A percentile compares a stretch with the other conserved stretches of the same genome.
Evolutionary conservation across 2,888 invertebrate genomes (phyloP).

Genomic region (Zootermopsis nevadensis): DNA sequence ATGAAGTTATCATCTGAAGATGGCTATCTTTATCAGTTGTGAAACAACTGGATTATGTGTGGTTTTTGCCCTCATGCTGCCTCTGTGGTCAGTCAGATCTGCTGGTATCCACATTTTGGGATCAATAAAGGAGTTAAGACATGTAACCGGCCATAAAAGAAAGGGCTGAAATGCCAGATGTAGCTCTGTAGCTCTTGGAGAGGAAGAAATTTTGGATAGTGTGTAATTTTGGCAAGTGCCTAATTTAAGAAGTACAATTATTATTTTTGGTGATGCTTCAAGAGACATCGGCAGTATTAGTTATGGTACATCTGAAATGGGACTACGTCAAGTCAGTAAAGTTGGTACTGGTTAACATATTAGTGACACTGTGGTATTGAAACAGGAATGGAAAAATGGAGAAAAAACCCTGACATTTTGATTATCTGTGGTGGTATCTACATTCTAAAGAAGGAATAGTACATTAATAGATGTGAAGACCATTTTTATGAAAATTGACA

Average conservation of each 20-base stretch:
- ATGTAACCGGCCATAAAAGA: not conserved
- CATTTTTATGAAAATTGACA: not conserved
- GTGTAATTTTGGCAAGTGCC: constrained; percentile 34
- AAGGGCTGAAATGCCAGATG: not conserved
- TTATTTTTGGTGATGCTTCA: constrained; percentile 5
- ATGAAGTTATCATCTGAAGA: not conserved
- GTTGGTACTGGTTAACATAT: not conserved
- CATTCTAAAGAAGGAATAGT: not conserved
- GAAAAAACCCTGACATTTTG: not conserved
- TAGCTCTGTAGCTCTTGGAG: constrained; percentile 9
- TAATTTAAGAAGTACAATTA: constrained; percentile 30
- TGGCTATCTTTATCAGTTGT: constrained; percentile 1
- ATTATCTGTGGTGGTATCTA: not conserved
- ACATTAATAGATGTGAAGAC: not conserved
- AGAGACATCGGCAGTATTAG: not conserved
- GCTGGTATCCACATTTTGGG: constrained; percentile 15
- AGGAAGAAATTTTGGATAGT: not conserved
- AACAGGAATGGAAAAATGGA: not conserved
- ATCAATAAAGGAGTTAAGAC: constrained; percentile 1
- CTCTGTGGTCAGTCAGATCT: not conserved
- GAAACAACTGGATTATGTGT: constrained; percentile 13
- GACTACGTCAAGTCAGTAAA: not conserved
- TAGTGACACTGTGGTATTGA: not conserved
- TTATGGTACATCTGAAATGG: not conserved
- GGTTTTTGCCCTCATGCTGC: not conserved